phyloP scores from a whole-genome alignment of 2,888 invertebrate species.

The Tineola bisselliella region DNA sequence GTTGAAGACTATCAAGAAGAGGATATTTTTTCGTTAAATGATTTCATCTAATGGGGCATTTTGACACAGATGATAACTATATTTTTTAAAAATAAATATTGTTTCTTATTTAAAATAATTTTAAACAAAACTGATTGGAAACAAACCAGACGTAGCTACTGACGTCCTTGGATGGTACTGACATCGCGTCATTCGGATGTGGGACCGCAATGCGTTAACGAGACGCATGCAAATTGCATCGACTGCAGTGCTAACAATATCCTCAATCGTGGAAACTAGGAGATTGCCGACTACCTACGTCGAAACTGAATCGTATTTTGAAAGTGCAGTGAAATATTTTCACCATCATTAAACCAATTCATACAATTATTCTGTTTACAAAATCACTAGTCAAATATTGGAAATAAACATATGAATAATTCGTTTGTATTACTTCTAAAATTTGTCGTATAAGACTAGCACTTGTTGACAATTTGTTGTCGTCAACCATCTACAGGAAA shows the following conservation, averaged over 20 bases:
- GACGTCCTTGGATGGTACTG: constrained; percentile 8
- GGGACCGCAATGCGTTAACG: constrained; percentile 55
- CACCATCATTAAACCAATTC: background rate
- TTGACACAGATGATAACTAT: no score
- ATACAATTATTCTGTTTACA: background rate
- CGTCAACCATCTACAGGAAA: constrained; percentile 25
- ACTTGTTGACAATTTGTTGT: constrained; percentile 16
- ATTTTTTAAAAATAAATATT: no score
- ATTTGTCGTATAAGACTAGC: constrained; percentile 12
- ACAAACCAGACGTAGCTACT: background rate
- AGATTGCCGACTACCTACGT: constrained; percentile 24
- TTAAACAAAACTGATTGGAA: background rate
- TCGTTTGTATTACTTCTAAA: background rate
- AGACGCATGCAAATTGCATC: constrained; percentile 56
- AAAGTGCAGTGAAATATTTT: background rate
- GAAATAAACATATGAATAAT: background rate
- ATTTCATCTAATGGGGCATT: no score
- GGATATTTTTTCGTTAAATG: no score
- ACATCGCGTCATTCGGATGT: constrained; percentile 37
- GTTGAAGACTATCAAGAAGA: background rate
- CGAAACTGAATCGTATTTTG: background rate
- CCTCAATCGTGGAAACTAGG: constrained; percentile 24
- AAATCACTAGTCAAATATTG: background rate
- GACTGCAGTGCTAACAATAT: constrained; percentile 49
- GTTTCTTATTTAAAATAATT: background rate